Base-by-base conservation (phyloP, 2,113 vertebrate species). In the Callocephalon fimbriatum region DNA sequence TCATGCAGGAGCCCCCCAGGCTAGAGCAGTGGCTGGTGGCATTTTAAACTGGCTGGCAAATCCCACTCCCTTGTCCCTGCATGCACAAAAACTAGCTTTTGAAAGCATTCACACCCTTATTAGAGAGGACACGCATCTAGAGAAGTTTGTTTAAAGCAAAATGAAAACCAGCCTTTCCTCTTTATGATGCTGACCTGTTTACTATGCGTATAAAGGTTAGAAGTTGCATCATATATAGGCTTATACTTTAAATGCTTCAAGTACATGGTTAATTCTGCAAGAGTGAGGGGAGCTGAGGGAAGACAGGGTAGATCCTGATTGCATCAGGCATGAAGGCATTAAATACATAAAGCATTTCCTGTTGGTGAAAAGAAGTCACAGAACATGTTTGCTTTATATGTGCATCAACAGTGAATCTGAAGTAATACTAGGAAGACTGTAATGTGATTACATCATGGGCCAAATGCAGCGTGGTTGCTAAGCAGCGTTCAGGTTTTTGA, bases 1-100 rank as follows among this genome's bases (percentile, higher is more conserved):
- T 1, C 8, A 0, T 0, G 4, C 4, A 20, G 42, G 10, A 2
- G 3, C 51, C 1, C 4, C 11, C 35, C 0, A 51, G 37, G 67
- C 9, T 25, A 2, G 16, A 47, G 17, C 25, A 0, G 35, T 20
- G 47, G 19, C 9, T 37, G 63, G n/a, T 15, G 63, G 38, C 2
- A 16, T 1, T 48, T 22, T 54, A 9, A 54, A 66, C 4, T 5
- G 37, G n/a, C 18, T 18, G 50, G 32, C 27, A 37, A 0, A 1
- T 1, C 9, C 3, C 8, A 5, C 2, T 10, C 12, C 12, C 12
- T 10, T 5, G 14, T 35, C 29, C 22, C 1, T 20, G 48, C 19
- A 4, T 15, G 19, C 40, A 19, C 18, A 15, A 25, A 12, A 32
- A 14, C 32, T 58, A 56, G 44, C 19, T 51, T 2, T 47, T 37